Base-by-base conservation (phyloP, 92 coral and sea anemone genomes). In the Epizoanthus stellaris region DNA sequence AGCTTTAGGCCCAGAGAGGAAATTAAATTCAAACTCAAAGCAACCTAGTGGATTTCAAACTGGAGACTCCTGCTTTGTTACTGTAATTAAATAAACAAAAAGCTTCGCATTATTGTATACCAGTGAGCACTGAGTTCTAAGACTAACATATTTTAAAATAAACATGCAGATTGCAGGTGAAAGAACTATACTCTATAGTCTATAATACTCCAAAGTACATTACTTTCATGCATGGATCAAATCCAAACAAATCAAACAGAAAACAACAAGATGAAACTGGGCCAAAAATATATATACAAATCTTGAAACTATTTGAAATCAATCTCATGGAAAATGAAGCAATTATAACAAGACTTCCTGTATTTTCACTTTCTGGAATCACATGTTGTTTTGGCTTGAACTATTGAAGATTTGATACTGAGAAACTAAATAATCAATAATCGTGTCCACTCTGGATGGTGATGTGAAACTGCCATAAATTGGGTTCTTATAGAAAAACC, bases 11-110 rank as follows among this genome's bases (percentile, higher is more conserved):
- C 65, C 43, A 17, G 81, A 59, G 10, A 39, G 53, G 20, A 59
- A 54, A 75, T 75, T 2, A 75, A 75, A 52, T 9, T 52, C 56
- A 73, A 52, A 23, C 8, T 64, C 69, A 34, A 68, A 34, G 49
- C 8, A 34, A 19, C 73, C 73, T 68, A 7, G 17, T 38, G 49
- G 12, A 39, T n/a, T 12, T 67, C 19, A 21, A 64, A 6, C 10
- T 64, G 15, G 23, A 5, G 3, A 11, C 13, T 3, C 2, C 13
- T 3, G 4, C 3, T 34, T 68, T 3, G 16, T 68, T 68, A 34
- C n/a, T 68, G 34, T 66, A 66, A 66, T 14, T 15, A 9, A 68
- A 34, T 16, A 68, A 14, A 17, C 6, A 68, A 19, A 38, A 19
- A 15, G 20, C 39, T 34, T 43, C 13, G 8, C 21, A 34, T 15